Evolutionary conservation across 2,113 vertebrate genomes (phyloP), one percentile per base, ranked within the genome.

Genomic region (Microtus pennsylvanicus): DNA sequence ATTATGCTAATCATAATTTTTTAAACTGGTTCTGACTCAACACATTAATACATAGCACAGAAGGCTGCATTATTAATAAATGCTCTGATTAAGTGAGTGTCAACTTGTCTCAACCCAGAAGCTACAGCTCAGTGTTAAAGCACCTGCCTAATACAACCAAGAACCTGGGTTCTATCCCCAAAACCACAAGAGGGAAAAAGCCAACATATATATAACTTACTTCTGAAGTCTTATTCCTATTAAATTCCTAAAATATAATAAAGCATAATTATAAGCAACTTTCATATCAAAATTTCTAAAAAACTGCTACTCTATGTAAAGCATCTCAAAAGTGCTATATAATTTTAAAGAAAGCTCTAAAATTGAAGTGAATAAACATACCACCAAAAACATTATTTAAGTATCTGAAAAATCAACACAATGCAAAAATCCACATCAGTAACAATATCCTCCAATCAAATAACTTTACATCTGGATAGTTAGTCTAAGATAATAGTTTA

Each of bases 1-100:
- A 91, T 75, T 91, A 90, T 78, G 83, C 50, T 96, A 96, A 86
- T 93, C 61, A 89, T 94, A 94, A 96, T 93, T 85, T 96, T 92
- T 92, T 52, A 93, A 96, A 95, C 30, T n/a, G 30, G 67, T 76
- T 94, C 89, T 96, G 63, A 95, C 82, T 96, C 42, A 96, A 90
- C 89, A 96, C 28, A 92, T 81, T 93, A 89, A 67, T 65, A 45
- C 30, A 96, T 45, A 85, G 19, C 63, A 81, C 50, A 93, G 12
- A 81, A 45, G 21, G 33, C 7, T 89, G 24, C 69, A 91, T 55
- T 55, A 87, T 55, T 55, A 74, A 88, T 19, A 86, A 96, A 93
- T 55, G 47, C 14, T 90, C 69, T 87, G 67, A 45, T 67, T 88
- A 95, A 80, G 47, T 82, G 61, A 80, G 47, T 82, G 67, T 91